These are phyloP conservation scores for Gonioctena quinquepunctata DNA, from an alignment of 1,140 invertebrate species.

Conservation along the genomic window DNA sequence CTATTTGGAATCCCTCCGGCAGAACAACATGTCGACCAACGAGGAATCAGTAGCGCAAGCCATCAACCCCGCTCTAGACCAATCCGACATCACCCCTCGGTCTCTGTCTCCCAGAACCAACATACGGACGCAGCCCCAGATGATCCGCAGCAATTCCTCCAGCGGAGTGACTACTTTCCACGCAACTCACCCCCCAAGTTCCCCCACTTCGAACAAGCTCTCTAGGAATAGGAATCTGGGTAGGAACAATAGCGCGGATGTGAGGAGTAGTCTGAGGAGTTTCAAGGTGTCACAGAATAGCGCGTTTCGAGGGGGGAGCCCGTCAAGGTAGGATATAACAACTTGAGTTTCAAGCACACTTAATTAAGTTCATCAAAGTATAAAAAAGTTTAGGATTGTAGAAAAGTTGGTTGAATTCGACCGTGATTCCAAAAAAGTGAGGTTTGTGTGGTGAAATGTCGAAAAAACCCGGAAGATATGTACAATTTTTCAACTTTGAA, in stretches of 20 bases:
- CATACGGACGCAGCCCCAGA: constrained; percentile 70
- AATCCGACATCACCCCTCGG: constrained; percentile 39
- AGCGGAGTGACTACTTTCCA: constrained; percentile 72
- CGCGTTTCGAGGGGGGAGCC: constrained; percentile 56
- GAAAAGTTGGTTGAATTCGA: no score
- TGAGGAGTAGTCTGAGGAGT: constrained; percentile 57
- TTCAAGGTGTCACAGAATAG: constrained; percentile 60
- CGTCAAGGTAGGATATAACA: constrained; percentile 17
- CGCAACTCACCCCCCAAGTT: constrained; percentile 64
- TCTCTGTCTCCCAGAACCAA: constrained; percentile 64
- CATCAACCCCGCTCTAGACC: constrained; percentile 48
- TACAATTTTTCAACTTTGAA: no score
- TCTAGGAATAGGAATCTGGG: constrained; percentile 56
- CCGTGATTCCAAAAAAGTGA: no score
- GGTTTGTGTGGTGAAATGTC: no score
- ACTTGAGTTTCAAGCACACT: no score
- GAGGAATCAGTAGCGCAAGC: constrained; percentile 55
- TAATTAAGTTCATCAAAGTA: no score
- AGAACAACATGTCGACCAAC: constrained; percentile 67
- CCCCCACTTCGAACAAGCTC: constrained; percentile 60
- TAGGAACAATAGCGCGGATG: constrained; percentile 52
- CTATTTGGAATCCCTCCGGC: constrained; percentile 88
- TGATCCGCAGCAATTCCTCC: constrained; percentile 83
- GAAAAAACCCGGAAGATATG: no score
- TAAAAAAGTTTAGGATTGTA: no score